Evolutionary conservation across 2,113 vertebrate genomes (phyloP).

Genomic region (Paramormyrops kingsleyae): DNA sequence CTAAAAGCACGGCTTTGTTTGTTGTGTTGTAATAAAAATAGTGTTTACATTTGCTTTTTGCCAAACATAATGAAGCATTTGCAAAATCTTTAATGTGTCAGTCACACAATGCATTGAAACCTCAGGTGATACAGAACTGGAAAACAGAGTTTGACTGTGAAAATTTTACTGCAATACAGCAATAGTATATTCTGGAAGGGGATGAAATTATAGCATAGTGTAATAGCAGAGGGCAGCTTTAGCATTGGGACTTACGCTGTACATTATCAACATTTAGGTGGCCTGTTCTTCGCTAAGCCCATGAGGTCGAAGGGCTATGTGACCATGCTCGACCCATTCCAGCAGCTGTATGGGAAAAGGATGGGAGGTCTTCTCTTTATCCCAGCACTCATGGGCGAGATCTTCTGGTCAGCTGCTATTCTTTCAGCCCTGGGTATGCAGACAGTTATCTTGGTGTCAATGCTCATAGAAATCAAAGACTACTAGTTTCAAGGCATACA

Average conservation of each 20-base stretch:
- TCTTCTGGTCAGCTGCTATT: slow-evolving; percentile 98
- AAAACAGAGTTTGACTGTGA: background rate
- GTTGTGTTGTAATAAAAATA: background rate
- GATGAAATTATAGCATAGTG: background rate
- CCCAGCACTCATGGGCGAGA: slow-evolving; percentile 93
- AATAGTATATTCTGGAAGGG: background rate
- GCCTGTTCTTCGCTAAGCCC: slow-evolving; percentile 94
- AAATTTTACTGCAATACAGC: background rate
- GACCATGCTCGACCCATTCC: slow-evolving; percentile 97
- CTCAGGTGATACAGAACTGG: background rate
- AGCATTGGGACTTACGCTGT: background rate
- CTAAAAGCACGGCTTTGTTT: background rate
- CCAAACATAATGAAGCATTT: background rate
- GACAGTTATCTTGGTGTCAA: background rate
- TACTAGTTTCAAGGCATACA: background rate
- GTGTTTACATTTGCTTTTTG: background rate
- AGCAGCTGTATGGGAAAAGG: slow-evolving; percentile 89
- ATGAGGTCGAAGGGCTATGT: slow-evolving; percentile 93
- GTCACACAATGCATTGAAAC: background rate
- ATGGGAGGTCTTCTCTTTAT: slow-evolving; percentile 96
- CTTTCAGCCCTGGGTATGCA: slow-evolving; percentile 87
- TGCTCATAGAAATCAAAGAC: background rate
- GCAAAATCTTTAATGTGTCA: background rate
- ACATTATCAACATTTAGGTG: slow-evolving; percentile 62
- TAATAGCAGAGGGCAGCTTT: background rate